Evolutionary conservation across 1,140 invertebrate genomes (phyloP).

Genomic region (Calycopis cecrops): DNA sequence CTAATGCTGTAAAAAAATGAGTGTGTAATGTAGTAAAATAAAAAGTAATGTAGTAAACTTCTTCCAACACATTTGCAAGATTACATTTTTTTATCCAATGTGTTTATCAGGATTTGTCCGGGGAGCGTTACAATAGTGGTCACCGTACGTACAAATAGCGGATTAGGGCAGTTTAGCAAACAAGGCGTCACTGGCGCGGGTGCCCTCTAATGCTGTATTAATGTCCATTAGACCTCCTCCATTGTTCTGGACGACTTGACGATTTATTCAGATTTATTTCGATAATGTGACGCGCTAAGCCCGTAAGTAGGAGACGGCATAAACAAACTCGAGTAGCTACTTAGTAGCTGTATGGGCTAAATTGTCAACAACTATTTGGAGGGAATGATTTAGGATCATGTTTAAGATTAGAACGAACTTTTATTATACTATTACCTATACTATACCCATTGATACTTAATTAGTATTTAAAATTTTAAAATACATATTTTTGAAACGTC

Average conservation of each 20-base stretch:
- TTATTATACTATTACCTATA: too few relatives aligned
- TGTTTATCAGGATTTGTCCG: too few relatives aligned
- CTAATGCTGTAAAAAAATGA: too few relatives aligned
- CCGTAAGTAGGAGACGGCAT: conserved; percentile 41
- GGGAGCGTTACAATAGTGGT: background rate
- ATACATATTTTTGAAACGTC: too few relatives aligned
- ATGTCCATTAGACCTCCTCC: conserved; percentile 62
- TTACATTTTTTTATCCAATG: background rate
- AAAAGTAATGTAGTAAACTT: too few relatives aligned
- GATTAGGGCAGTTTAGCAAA: conserved; percentile 75
- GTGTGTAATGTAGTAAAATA: too few relatives aligned
- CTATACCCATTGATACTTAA: too few relatives aligned
- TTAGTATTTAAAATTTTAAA: too few relatives aligned
- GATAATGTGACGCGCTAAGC: conserved; percentile 58
- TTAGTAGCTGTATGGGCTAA: conserved; percentile 33
- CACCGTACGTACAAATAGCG: conserved; percentile 58
- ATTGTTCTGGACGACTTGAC: conserved; percentile 56
- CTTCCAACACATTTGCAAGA: background rate
- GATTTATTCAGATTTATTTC: conserved; percentile 63
- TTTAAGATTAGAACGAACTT: too few relatives aligned
- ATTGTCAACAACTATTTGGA: conserved; percentile 4
- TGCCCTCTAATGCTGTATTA: conserved; percentile 67
- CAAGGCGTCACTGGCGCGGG: conserved; percentile 65
- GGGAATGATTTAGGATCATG: too few relatives aligned
- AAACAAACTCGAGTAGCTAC: conserved; percentile 36